Conservation (phyloP, 1,140 invertebrate genomes). For the Zaprionus tsacasi region DNA sequence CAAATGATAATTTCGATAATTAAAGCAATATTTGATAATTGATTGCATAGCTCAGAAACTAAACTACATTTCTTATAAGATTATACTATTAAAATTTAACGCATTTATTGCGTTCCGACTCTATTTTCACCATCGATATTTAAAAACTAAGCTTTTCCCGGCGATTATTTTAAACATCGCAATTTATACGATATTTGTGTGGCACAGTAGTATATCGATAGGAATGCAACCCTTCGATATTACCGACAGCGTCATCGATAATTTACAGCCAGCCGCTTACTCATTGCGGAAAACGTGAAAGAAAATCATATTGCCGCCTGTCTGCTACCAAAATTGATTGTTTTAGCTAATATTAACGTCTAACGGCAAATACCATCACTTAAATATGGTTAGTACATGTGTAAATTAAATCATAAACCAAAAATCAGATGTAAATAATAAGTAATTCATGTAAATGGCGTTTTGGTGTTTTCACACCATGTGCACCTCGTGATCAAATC, state of each 20-base stretch:
- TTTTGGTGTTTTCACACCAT: conserved; percentile 14
- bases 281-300: conserved; percentile 78
- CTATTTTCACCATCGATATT: no score
- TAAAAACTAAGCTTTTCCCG: not conserved
- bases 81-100: not conserved
- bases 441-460: not conserved
- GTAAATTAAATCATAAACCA: conserved; percentile 43
- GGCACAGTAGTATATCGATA: not conserved
- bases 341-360: conserved; percentile 56
- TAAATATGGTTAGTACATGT: conserved; percentile 68
- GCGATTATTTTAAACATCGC: not conserved
- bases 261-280: conserved; percentile 48
- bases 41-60: not conserved
- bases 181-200: not conserved
- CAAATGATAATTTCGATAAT: not conserved
- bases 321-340: conserved; percentile 70
- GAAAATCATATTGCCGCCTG: conserved; percentile 68
- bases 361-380: conserved; percentile 59
- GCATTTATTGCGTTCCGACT: not conserved
- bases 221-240: not conserved
- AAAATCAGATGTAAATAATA: conserved; percentile 6
- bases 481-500: conserved; percentile 40
- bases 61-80: not conserved
- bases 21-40: not conserved
- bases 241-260: conserved; percentile 31